Evolutionary conservation across 2,888 invertebrate genomes (phyloP), one percentile per base, ranked within the genome.

Genomic region (Tipula vernalis): DNA sequence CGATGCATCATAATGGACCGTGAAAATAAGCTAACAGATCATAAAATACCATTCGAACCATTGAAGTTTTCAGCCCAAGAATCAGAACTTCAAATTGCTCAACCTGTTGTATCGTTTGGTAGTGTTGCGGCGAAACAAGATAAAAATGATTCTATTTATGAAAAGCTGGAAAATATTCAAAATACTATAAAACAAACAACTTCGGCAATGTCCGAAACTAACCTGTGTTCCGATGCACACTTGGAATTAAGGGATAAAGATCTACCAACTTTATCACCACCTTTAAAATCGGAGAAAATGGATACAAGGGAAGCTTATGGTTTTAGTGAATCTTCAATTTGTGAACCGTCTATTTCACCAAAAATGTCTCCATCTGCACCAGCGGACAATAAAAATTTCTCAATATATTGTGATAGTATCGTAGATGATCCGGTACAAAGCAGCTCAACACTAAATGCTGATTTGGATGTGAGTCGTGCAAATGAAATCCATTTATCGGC

Each of bases 1-100:
- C 90, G 91, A 10, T 91, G 91, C 86, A 89, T 91, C 86, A 88
- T 91, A 3, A 89, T 91, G 44, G 90, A 91, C 87, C 89, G 91
- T n/a, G 91, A 91, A 88, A 88, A 90, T 88, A 87, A 90, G 18
- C 89, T 91, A 36, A 89, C 89, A 42, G 90, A 91, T 71, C 84
- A 84, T 15, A 84, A 84, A 84, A 84, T 84, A 36, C 15, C 36
- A 5, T 84, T 84, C 15, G 39, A 84, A 13, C 3, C 84, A 5
- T 15, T 84, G 39, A 39, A 36, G 12, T 84, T 84, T 4, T 0
- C 10, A 6, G 6, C 6, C 2, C n/a, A n/a, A 84, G 84, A 84
- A 39, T 39, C 84, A 13, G 41, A 84, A 84, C 10, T 71, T 12
- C 71, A 71, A 28, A 28, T 10, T 71, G n/a, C 8, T 10, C 28